A percentile compares a stretch with the other conserved stretches of the same genome.
Evolutionary conservation across 2,113 vertebrate genomes (phyloP).

Genomic region (Cyrtonyx montezumae): DNA sequence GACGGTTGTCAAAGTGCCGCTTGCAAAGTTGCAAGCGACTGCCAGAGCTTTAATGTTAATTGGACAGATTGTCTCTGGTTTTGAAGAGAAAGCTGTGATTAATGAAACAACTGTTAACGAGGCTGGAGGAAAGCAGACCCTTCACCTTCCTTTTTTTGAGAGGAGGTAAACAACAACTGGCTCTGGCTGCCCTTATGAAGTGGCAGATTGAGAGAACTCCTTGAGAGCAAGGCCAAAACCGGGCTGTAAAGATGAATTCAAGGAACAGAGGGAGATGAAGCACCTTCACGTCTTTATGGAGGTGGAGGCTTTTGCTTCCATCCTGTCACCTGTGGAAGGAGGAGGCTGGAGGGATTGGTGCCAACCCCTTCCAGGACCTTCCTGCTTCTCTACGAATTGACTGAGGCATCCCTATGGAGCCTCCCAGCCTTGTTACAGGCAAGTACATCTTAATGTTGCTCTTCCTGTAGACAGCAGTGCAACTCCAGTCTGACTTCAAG

Average conservation of each 20-base stretch:
- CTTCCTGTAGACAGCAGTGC: not conserved
- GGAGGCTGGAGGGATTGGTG: not conserved
- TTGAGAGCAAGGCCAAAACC: not conserved
- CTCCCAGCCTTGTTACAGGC: not conserved
- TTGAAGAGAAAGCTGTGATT: constrained; percentile 81
- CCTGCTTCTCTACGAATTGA: not conserved
- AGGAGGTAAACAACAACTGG: constrained; percentile 38
- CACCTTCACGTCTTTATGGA: not conserved
- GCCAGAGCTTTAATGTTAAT: constrained; percentile 80
- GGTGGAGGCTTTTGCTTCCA: not conserved
- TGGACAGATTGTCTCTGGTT: constrained; percentile 81
- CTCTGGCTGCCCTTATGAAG: constrained; percentile 9
- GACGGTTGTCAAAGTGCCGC: constrained; percentile 62
- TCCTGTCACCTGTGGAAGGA: not conserved
- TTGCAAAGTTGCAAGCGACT: constrained; percentile 61
- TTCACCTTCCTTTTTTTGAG: constrained; percentile 47
- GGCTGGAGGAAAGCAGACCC: constrained; percentile 53
- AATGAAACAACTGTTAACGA: constrained; percentile 76
- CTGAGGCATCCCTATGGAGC: not conserved
- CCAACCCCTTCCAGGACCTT: not conserved
- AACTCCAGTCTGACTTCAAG: not conserved
- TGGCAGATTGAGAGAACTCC: not conserved
- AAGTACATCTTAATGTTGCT: not conserved
- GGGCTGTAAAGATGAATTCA: not conserved
- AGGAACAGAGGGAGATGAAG: not conserved